These are phyloP conservation scores for Chlorocebus sabaeus DNA, from an alignment of 2,113 vertebrate species.

Conservation along the genomic window DNA sequence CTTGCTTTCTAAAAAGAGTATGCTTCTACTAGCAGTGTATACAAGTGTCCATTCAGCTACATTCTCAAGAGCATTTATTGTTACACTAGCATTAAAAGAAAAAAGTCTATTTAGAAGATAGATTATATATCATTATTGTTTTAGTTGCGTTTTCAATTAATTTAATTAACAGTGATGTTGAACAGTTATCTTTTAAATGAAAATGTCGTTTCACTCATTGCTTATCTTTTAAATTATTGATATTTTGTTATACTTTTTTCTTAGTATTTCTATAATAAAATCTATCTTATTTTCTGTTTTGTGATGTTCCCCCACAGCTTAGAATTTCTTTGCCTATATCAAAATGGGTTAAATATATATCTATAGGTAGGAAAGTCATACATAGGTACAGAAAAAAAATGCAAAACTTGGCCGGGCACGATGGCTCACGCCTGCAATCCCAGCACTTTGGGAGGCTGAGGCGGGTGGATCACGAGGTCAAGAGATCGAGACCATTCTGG, in stretches of 20 bases:
- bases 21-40: not conserved
- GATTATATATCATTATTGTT: not conserved
- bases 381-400: not conserved
- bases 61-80: not conserved
- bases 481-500: too few species aligned
- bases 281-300: not conserved
- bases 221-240: not conserved
- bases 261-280: not conserved
- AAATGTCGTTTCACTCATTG: not conserved
- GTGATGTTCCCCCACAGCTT: not conserved
- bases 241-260: not conserved
- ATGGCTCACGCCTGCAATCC: too few species aligned
- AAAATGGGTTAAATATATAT: not conserved
- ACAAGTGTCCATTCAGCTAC: not conserved
- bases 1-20: not conserved
- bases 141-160: not conserved
- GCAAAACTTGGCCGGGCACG: too few species aligned
- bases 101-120: not conserved
- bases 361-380: not conserved
- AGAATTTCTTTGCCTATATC: not conserved
- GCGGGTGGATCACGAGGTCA: too few species aligned
- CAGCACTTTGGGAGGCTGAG: too few species aligned
- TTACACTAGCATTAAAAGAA: not conserved
- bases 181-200: not conserved
- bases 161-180: not conserved